phyloP scores from a whole-genome alignment of 1,140 invertebrate genomes.

The Aphaenogaster rudis region DNA sequence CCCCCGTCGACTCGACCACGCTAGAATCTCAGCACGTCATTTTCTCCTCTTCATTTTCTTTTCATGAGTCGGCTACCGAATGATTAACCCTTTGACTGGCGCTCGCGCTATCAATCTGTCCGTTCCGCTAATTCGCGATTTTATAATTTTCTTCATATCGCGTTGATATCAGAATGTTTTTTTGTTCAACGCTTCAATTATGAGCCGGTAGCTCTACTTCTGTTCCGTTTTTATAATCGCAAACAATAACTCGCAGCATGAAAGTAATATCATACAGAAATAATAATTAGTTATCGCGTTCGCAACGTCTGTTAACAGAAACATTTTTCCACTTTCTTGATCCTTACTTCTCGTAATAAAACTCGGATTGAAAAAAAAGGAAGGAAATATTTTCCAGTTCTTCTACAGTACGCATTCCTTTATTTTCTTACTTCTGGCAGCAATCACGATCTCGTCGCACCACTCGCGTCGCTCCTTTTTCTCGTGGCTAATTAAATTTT shows the following conservation, averaged over 20 bases:
- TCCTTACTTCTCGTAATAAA: neutral
- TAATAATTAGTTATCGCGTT: neutral
- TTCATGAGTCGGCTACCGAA: conserved; percentile 56
- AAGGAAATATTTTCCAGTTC: neutral
- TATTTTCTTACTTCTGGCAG: conserved; percentile 8
- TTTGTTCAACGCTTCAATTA: conserved; percentile 32
- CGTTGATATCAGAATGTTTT: conserved; percentile 36
- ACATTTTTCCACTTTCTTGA: neutral
- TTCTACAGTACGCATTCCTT: neutral
- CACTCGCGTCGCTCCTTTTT: neutral
- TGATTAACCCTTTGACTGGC: conserved; percentile 64
- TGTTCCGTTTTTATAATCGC: conserved; percentile 14
- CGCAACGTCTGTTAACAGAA: neutral
- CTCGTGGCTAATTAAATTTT: conserved; percentile 15
- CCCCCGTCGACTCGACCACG: neutral
- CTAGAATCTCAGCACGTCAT: conserved; percentile 53
- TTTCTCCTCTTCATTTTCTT: conserved; percentile 63
- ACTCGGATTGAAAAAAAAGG: neutral
- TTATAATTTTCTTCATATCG: conserved; percentile 27
- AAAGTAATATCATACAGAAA: conserved; percentile 5
- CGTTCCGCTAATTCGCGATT: conserved; percentile 54
- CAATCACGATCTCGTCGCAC: neutral
- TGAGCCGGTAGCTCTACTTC: conserved; percentile 4
- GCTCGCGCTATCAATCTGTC: conserved; percentile 61
- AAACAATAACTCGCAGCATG: neutral